Conservation (phyloP, 2,797 vertebrate species). For the Cephalopachus bancanus region DNA sequence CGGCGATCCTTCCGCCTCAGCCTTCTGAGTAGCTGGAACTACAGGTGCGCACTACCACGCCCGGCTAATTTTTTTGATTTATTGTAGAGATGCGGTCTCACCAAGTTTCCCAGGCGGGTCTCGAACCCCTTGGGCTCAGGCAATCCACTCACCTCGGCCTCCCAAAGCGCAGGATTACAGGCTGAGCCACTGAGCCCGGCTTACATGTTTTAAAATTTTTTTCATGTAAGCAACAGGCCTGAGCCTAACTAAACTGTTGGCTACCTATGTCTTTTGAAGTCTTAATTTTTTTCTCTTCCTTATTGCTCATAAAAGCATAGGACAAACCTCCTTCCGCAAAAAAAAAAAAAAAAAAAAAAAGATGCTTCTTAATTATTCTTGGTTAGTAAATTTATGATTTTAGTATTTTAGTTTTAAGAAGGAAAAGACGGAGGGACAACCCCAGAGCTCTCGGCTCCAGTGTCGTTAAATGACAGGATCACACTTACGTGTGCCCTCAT, state of each 20-base stretch:
- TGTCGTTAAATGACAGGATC: not conserved
- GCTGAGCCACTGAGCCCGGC: too few relatives aligned
- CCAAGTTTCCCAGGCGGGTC: too few relatives aligned
- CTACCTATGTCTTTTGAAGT: slow-evolving; percentile 42
- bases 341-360: not conserved
- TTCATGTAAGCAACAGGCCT: slow-evolving; percentile 3
- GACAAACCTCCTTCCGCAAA: not conserved
- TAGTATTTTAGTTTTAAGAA: slow-evolving; percentile 34
- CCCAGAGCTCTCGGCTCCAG: not conserved
- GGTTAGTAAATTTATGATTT: slow-evolving; percentile 47
- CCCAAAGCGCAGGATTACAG: too few relatives aligned
- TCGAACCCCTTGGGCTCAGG: too few relatives aligned
- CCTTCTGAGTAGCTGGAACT: too few relatives aligned
- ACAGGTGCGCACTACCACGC: too few relatives aligned
- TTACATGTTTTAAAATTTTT: not conserved
- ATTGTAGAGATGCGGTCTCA: too few relatives aligned
- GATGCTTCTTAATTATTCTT: slow-evolving; percentile 53
- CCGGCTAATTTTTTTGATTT: too few relatives aligned
- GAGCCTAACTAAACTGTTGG: not conserved
- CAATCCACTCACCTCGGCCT: too few relatives aligned
- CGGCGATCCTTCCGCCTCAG: too few relatives aligned
- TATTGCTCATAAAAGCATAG: slow-evolving; percentile 46
- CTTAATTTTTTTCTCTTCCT: slow-evolving; percentile 13
- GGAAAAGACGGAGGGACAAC: not conserved
- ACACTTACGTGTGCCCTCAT: not conserved